Evolutionary conservation across 2,888 invertebrate genomes (phyloP).

Genomic region (Opisthograptis luteolata): DNA sequence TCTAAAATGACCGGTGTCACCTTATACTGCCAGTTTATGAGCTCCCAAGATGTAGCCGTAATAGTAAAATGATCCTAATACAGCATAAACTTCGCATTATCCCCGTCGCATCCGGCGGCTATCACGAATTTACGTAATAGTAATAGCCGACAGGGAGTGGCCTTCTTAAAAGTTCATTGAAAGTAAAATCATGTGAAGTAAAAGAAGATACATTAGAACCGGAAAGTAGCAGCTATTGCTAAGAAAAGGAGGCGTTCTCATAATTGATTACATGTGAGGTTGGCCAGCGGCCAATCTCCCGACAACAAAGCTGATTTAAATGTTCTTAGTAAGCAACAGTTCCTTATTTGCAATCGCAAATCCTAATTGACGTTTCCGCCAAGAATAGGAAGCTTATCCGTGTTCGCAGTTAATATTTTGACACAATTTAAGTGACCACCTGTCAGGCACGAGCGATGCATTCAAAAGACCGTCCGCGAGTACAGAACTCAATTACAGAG

Average conservation of each 20-base stretch:
- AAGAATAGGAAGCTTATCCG: not conserved
- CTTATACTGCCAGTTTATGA: slow-evolving; percentile 68
- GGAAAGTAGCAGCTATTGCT: slow-evolving; percentile 11
- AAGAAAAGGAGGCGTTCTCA: slow-evolving; percentile 5
- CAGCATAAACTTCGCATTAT: slow-evolving; percentile 61
- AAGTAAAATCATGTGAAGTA: not conserved
- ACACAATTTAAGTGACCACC: slow-evolving; percentile 48
- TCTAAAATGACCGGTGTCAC: slow-evolving; percentile 47
- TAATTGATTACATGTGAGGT: slow-evolving; percentile 2
- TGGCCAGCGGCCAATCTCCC: slow-evolving; percentile 9
- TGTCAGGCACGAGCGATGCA: slow-evolving; percentile 44
- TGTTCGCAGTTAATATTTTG: not conserved
- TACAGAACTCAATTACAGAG: slow-evolving; percentile 58
- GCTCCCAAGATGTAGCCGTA: slow-evolving; percentile 70
- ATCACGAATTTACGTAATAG: slow-evolving; percentile 42
- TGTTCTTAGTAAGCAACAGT: not conserved
- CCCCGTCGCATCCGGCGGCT: slow-evolving; percentile 51
- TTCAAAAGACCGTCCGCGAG: slow-evolving; percentile 26
- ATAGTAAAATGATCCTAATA: slow-evolving; percentile 78
- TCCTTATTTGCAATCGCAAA: slow-evolving; percentile 3
- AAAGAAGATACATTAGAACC: slow-evolving; percentile 3
- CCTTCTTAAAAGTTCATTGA: not conserved
- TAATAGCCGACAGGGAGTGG: not conserved
- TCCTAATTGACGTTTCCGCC: slow-evolving; percentile 23
- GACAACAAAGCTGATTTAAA: slow-evolving; percentile 10